Percentiles rank a stretch among this genome's conserved stretches.
phyloP scores from a whole-genome alignment of 2,888 invertebrate genomes.

The Achlya flavicornis region DNA sequence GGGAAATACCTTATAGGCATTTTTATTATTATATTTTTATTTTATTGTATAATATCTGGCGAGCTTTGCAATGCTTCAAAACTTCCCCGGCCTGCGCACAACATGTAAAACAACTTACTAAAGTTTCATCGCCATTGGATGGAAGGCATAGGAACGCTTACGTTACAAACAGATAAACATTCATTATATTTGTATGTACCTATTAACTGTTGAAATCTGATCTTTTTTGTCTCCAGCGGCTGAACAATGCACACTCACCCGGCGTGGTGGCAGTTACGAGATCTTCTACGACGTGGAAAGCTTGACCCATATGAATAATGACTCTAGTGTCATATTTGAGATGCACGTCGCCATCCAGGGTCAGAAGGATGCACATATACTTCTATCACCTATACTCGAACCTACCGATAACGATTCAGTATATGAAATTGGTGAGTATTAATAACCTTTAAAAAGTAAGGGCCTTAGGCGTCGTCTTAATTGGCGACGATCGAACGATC shows the following conservation, averaged over 20 bases:
- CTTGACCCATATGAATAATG: not conserved
- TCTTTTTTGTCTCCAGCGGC: not conserved
- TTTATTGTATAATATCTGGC: too few relatives aligned
- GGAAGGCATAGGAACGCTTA: too few relatives aligned
- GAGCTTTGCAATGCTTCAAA: too few relatives aligned
- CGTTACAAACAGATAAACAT: too few relatives aligned
- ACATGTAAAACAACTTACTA: too few relatives aligned
- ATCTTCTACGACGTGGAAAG: not conserved
- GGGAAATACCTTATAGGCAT: too few relatives aligned
- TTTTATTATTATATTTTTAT: too few relatives aligned
- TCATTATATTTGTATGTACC: too few relatives aligned
- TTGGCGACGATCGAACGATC: too few relatives aligned
- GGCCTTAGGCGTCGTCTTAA: too few relatives aligned
- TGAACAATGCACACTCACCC: not conserved
- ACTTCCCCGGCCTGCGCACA: too few relatives aligned
- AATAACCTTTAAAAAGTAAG: not conserved
- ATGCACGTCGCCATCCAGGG: not conserved
- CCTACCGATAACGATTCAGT: not conserved
- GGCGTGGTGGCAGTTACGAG: not conserved
- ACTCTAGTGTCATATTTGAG: not conserved
- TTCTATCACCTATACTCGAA: not conserved
- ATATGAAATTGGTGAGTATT: conserved; percentile 3
- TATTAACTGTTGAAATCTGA: not conserved
- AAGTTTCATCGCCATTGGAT: too few relatives aligned
- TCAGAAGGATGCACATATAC: not conserved